Evolutionary conservation across 2,113 vertebrate species (phyloP), one percentile per base, ranked within the genome.

Genomic region (Mugil cephalus): DNA sequence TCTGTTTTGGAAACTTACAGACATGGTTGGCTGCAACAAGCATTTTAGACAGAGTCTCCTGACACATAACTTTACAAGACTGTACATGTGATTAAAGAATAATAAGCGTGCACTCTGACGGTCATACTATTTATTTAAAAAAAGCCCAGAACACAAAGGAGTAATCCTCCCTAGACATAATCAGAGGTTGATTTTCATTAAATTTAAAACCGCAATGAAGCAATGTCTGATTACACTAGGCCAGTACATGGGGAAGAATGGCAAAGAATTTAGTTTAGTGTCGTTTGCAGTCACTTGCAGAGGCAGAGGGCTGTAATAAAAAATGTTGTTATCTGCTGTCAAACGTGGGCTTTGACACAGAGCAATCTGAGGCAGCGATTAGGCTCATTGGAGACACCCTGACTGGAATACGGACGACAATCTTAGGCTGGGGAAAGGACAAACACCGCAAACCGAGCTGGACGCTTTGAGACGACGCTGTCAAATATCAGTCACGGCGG

Each of bases 301-400:
- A 65, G 47, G 74, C 58, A 58, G 36, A 15, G 8, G 36, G 65
- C 69, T 64, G 51, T 70, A 60, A 69, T 69, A 75, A 51, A 56
- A 15, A 59, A 58, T 47, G 54, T 10, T 17, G 59, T 53, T 74
- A 83, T 78, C 74, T 68, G 42, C 69, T 55, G 80, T 70, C 69
- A 80, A 55, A 80, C 72, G 34, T 47, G 19, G 52, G 64, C 21
- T 2, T 59, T 72, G 79, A 80, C 74, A 56, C 59, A 13, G 71
- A 43, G 66, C 80, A 83, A 66, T 83, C 61, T 65, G 8, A 12
- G 6, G 47, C 50, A 72, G 65, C 54, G 56, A 82, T 83, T 74
- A 77, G 63, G 40, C 18, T 63, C 73, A 72, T 24, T 51, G 9
- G 1, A 60, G 14, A 15, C 12, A 19, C 40, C 15, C 54, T 17